Conservation (phyloP, 2,888 invertebrate species). For the Sinopyrophorus schimmeli region DNA sequence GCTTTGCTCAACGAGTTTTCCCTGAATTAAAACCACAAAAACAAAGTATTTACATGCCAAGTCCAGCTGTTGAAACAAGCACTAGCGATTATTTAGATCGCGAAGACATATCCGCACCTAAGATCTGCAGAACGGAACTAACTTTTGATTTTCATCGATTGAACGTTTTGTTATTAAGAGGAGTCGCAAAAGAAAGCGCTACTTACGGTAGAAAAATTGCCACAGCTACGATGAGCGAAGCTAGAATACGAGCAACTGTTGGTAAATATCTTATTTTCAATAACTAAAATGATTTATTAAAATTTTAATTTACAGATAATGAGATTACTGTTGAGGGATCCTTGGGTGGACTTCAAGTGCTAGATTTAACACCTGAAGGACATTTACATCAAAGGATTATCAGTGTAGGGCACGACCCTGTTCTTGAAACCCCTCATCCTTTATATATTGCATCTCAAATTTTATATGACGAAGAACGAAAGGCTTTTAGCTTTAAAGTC, state of each 20-base stretch:
- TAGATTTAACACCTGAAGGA: conserved; percentile 85
- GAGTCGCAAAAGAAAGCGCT: conserved; percentile 71
- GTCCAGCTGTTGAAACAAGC: conserved; percentile 5
- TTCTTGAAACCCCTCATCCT: conserved; percentile 58
- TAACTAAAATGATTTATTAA: too few species aligned
- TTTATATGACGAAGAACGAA: conserved; percentile 44
- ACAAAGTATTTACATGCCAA: conserved; percentile 25
- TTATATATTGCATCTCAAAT: conserved; percentile 50
- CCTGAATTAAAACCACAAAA: conserved; percentile 52
- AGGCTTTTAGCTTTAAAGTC: conserved; percentile 62
- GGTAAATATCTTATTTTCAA: too few species aligned
- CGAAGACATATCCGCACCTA: conserved; percentile 32
- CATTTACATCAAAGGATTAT: conserved; percentile 83
- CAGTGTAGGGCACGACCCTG: conserved; percentile 78
- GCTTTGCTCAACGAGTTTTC: conserved; percentile 79
- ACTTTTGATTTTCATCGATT: conserved; percentile 92
- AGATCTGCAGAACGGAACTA: conserved; percentile 74
- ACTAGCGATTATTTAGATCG: background rate
- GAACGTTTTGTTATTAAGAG: conserved; percentile 83
- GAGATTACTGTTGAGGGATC: conserved; percentile 77
- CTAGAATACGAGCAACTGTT: conserved; percentile 83
- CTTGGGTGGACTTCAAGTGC: conserved; percentile 86
- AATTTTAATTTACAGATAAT: conserved; percentile 34
- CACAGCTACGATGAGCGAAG: conserved; percentile 90
- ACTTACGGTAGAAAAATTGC: conserved; percentile 86